Evolutionary conservation across 2,797 vertebrate species (phyloP).

Genomic region (Xenentodon cancila): DNA sequence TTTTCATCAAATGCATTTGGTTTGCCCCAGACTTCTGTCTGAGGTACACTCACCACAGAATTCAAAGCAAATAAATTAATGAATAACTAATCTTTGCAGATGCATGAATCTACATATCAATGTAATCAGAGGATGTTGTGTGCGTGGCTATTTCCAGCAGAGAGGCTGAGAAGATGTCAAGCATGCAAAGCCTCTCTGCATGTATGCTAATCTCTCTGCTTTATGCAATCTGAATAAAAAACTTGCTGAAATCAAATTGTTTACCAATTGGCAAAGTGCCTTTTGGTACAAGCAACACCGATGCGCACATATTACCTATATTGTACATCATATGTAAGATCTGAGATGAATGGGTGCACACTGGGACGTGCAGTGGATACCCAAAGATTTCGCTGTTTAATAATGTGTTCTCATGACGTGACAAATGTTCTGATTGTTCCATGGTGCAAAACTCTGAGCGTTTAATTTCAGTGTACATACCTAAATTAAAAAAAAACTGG

Average conservation of each 20-base stretch:
- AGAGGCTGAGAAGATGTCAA: constrained; percentile 80
- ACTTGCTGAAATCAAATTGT: constrained; percentile 64
- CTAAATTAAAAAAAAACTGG: no score
- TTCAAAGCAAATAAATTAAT: constrained; percentile 80
- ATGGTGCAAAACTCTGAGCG: constrained; percentile 15
- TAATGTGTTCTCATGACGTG: constrained; percentile 56
- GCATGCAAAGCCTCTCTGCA: constrained; percentile 79
- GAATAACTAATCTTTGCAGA: constrained; percentile 81
- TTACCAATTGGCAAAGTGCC: constrained; percentile 42
- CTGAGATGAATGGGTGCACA: constrained; percentile 30
- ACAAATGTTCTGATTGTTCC: constrained; percentile 50
- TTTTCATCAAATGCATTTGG: constrained; percentile 56
- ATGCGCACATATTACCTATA: constrained; percentile 21
- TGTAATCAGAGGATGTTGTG: constrained; percentile 82
- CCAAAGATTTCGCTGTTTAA: constrained; percentile 41
- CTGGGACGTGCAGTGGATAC: constrained; percentile 34
- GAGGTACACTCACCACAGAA: constrained; percentile 71
- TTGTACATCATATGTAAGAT: no score
- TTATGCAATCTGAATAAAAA: constrained; percentile 68
- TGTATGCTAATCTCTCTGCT: constrained; percentile 76
- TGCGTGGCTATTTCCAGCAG: constrained; percentile 79
- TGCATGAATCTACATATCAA: constrained; percentile 84
- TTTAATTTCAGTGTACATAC: not conserved
- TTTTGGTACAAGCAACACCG: constrained; percentile 37
- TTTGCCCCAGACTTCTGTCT: constrained; percentile 72